phyloP scores from a whole-genome alignment of 2,888 invertebrate species.

The Schrankia costaestrigalis region DNA sequence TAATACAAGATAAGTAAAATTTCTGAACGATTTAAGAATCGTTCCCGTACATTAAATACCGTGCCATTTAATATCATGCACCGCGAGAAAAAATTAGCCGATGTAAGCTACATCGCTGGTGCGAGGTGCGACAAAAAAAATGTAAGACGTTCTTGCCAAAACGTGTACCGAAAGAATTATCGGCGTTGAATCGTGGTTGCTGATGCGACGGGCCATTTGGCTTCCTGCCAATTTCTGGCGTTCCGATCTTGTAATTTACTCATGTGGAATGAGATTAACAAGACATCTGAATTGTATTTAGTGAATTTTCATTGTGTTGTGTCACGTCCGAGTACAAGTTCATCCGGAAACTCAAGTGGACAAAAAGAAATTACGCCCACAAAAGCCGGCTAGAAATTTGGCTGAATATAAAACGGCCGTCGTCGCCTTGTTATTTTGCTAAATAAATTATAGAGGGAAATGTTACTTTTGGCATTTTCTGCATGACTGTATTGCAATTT shows the following conservation, averaged over 20 bases:
- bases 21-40: conserved; percentile 5
- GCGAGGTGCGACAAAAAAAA: conserved; percentile 30
- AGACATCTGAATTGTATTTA: conserved; percentile 65
- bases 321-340: conserved; percentile 19
- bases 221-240: conserved; percentile 50
- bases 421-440: conserved; percentile 4
- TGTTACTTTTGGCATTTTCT: conserved; percentile 9
- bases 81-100: conserved; percentile 12
- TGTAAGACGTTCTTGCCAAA: conserved; percentile 41
- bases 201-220: conserved; percentile 68
- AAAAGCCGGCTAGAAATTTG: not conserved
- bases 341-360: conserved; percentile 6
- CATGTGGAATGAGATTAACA: conserved; percentile 66
- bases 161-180: conserved; percentile 57
- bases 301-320: conserved; percentile 42
- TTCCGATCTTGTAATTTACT: conserved; percentile 68
- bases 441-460: conserved; percentile 7
- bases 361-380: conserved; percentile 1
- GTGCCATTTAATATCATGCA: conserved; percentile 5
- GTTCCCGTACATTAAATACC: conserved; percentile 2
- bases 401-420: conserved; percentile 4
- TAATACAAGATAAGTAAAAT: conserved; percentile 5
- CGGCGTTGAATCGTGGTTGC: conserved; percentile 51
- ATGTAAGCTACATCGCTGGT: conserved; percentile 21
- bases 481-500: no score